Conservation (phyloP, 2,113 vertebrate genomes). For the Pollachius pollachius region DNA sequence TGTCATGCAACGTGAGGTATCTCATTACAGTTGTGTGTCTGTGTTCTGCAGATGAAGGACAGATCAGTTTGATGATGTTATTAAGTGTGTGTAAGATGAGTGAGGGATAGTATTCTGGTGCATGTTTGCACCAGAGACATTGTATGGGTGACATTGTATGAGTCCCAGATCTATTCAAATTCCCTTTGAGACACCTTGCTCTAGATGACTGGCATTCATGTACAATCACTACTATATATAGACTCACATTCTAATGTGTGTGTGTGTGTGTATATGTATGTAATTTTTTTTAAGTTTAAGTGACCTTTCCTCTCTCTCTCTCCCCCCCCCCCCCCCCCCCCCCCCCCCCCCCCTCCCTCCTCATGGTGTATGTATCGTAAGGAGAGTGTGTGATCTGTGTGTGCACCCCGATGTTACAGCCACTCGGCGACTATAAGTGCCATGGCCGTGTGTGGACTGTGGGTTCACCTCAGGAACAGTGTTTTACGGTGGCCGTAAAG, state of each 20-base stretch:
- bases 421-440: too few species aligned
- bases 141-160: neutral
- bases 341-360: neutral
- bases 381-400: neutral
- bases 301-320: neutral
- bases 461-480: neutral
- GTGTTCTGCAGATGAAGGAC: neutral
- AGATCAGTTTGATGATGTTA: neutral
- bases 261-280: slow-evolving; percentile 1
- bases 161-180: neutral
- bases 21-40: neutral
- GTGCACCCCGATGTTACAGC: neutral
- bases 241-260: neutral
- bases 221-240: slow-evolving; percentile 10
- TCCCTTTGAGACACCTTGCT: slow-evolving; percentile 1
- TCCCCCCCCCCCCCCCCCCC: too few species aligned
- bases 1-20: neutral
- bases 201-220: neutral
- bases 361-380: neutral
- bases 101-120: neutral
- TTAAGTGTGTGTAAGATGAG: neutral
- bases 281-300: neutral
- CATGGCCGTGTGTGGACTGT: neutral
- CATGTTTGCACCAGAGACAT: neutral
- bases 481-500: too few species aligned